Percentiles rank a stretch among this genome's conserved stretches.
phyloP scores from a whole-genome alignment of 2,113 vertebrate genomes.

The Montifringilla adamsi region DNA sequence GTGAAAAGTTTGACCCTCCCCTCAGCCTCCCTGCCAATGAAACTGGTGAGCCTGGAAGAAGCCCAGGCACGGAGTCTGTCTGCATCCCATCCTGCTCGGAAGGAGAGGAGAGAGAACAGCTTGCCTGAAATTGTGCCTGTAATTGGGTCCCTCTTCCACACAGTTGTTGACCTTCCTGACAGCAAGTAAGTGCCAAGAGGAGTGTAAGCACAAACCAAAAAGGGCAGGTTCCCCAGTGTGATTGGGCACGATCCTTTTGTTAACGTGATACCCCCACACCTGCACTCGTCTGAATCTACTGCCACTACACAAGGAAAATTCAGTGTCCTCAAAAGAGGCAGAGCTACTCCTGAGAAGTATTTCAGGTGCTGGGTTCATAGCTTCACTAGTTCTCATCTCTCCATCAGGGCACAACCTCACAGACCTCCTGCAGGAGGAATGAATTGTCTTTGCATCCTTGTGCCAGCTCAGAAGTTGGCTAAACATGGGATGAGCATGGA shows the following conservation, averaged over 20 bases:
- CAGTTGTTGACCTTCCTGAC: slow-evolving; percentile 91
- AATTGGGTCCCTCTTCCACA: slow-evolving; percentile 87
- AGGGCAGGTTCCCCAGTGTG: not conserved
- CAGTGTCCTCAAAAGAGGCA: not conserved
- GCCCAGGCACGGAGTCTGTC: slow-evolving; percentile 90
- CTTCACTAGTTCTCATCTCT: not conserved
- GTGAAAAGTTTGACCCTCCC: slow-evolving; percentile 88
- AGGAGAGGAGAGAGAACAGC: slow-evolving; percentile 89
- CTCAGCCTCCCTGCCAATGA: slow-evolving; percentile 86
- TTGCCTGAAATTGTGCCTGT: slow-evolving; percentile 86
- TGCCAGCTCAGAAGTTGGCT: not conserved
- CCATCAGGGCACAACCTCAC: not conserved
- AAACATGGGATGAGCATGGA: not conserved
- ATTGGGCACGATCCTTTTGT: not conserved
- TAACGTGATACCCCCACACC: rapidly evolving
- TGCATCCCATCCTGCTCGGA: slow-evolving; percentile 87
- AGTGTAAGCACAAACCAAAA: not conserved
- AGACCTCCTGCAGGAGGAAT: not conserved
- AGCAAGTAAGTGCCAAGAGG: slow-evolving; percentile 80
- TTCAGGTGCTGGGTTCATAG: not conserved
- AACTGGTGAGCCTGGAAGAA: slow-evolving; percentile 94
- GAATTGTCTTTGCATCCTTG: not conserved
- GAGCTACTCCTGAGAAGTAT: not conserved
- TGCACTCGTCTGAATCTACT: not conserved
- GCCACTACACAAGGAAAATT: not conserved